Evolutionary conservation across 1,140 invertebrate species (phyloP), one percentile per base, ranked within the genome.

Genomic region (Pygmarrhopalites habei): DNA sequence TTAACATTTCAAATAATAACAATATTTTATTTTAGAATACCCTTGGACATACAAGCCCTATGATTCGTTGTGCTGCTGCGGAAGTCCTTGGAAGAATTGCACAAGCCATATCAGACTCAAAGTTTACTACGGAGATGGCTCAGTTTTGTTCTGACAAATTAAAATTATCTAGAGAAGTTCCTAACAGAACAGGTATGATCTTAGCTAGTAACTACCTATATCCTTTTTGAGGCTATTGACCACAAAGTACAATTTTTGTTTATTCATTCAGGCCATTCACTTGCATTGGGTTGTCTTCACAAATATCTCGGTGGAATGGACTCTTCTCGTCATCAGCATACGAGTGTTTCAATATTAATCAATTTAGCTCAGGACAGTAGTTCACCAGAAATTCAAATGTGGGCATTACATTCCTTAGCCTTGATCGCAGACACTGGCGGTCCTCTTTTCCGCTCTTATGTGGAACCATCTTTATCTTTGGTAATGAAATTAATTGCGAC

Each of bases 351-450:
- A 49, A 95, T 98, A 72, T 76, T 98, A 23, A 77, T 98, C 5
- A 93, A 95, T 25, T 77, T 98, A 2, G 93, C 93, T 1, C 94
- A 98, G 79, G 95, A 98, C 77, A 85, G 83, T 49, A 85, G 88
- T 1, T 90, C 90, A 55, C 87, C 90, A 17, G 84, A 91, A 71
- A 89, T 95, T 28, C 93, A 95, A 86, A 88, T 95, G 32, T 99
- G 96, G 96, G 88, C 95, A 0, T 77, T 99, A 2, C 92, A 98
- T 79, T 94, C 95, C 1, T 75, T 99, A 32, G 88, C 92, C 10
- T 81, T 98, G 62, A 94, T 99, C 62, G 94, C 94, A 26, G 95
- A 98, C 76, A 96, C 94, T 7, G 95, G 95, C 25, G 95, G 95
- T 1, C 95, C 95, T 28, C 97, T 98, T 93, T 99, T 98, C 78